Evolutionary conservation across 2,888 invertebrate species (phyloP), one percentile per base, ranked within the genome.

Genomic region (Boloria euphrosyne): DNA sequence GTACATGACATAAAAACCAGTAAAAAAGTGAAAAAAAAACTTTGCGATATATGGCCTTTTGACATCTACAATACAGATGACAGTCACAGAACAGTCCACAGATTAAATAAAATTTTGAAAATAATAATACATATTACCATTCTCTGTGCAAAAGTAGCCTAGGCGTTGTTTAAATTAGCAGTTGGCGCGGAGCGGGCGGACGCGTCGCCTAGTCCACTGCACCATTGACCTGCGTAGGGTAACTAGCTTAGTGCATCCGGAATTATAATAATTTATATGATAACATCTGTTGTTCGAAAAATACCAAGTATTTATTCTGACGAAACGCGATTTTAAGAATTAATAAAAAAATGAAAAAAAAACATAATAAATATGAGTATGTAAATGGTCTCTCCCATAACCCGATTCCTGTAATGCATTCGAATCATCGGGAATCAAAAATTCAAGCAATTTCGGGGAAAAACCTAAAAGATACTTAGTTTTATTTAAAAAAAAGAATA

Each of bases 141-240:
- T 66, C 62, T 71, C 73, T 70, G 71, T 54, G 10, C 22, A 17
- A 13, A 14, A 13, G 22, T 83, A 72, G 67, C 78, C 89, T 89
- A 59, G 49, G 69, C 74, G 70, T 4, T 52, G 68, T 68, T 72
- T 78, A 74, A 81, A 89, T 90, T 85, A 86, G 85, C 81, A 86
- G 86, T 90, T 90, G 91, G 90, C 89, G 68, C 73, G 75, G 70
- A 80, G 89, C 89, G 77, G 82, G 80, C 87, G 87, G 88, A 87
- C 83, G 84, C 81, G 75, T 75, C 80, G 86, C 88, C 85, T 92
- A 92, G 91, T 92, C 91, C 90, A 92, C 86, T 92, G 91, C 88
- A 90, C 92, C 90, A 92, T 87, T 92, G 91, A 92, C 92, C 91
- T 75, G 83, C 81, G 83, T 90, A 90, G 90, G 90, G 90, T 88